A percentile compares a stretch with the other conserved stretches of the same genome.
Conservation (phyloP, 2,113 vertebrate genomes). For the Mus pahari region DNA sequence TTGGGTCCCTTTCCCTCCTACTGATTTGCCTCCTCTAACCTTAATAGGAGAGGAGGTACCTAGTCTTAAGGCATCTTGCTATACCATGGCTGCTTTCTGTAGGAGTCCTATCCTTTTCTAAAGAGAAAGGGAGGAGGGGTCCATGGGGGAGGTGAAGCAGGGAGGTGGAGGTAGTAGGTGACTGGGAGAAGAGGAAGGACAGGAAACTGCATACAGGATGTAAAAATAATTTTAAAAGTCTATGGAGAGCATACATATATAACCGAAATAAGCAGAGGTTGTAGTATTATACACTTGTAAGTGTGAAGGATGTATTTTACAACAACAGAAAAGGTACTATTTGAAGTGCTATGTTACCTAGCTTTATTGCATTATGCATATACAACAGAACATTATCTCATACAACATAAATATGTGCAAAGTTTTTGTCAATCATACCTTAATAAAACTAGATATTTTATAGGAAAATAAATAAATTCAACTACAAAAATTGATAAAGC, state of each 20-base stretch:
- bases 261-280: neutral
- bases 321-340: neutral
- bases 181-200: neutral
- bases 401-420: neutral
- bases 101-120: neutral
- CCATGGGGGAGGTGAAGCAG: neutral
- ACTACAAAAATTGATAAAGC: neutral
- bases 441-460: neutral
- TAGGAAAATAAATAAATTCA: neutral
- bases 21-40: neutral
- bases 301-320: neutral
- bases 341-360: neutral
- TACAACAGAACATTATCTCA: neutral
- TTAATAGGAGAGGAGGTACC: neutral
- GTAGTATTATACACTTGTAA: neutral
- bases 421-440: neutral
- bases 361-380: neutral
- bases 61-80: neutral
- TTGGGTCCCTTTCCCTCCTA: neutral
- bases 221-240: neutral
- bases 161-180: neutral
- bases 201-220: neutral
- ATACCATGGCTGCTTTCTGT: neutral
- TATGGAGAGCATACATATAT: neutral
- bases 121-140: neutral